Base-by-base conservation (phyloP, 2,113 vertebrate genomes). In the Oophaga pumilio region DNA sequence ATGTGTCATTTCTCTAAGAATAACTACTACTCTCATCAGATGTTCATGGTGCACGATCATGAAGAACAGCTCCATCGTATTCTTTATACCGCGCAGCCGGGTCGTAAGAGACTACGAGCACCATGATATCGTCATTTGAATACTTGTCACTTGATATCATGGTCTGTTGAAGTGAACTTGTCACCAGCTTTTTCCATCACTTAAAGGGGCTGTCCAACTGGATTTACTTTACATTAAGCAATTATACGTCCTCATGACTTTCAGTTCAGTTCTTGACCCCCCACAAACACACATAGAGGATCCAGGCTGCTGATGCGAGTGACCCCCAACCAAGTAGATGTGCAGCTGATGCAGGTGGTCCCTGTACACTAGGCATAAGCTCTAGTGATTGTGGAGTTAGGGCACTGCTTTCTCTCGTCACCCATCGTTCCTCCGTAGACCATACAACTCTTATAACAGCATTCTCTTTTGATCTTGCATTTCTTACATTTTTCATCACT, bases 1-100 rank as follows among this genome's bases (percentile, higher is more conserved):
- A 73, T 73, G 43, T 43, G 69, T 73, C 69, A 28, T 84, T n/a
- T n/a, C 50, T 71, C n/a, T 2, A 84, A 57, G 50, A 84, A 71
- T 28, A 52, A 53, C 49, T 28, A 5, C 49, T 28, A 1, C 69
- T 20, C 11, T 12, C 26, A 84, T 73, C 13, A 73, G 73, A 84
- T 68, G 73, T 84, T 84, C 20, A 73, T n/a, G 52, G 10, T 84
- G 4, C 43, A 17, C 11, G 49, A 52, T 69, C 24, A 4, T 57
- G 52, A 24, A n/a, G 13, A 84, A 17, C 52, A 52, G 18, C 20
- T 59, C 50, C 66, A 73, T 84, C 8, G 57, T 11, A 7, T 11
- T 53, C 26, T 33, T 28, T 15, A 26, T 59, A 12, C 52, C 17
- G 17, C 20, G 52, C 82, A 73, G 53, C 18, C 10, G 18, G 82